Conservation (phyloP, 2,797 vertebrate genomes). For the Enteromius paludinosus region DNA sequence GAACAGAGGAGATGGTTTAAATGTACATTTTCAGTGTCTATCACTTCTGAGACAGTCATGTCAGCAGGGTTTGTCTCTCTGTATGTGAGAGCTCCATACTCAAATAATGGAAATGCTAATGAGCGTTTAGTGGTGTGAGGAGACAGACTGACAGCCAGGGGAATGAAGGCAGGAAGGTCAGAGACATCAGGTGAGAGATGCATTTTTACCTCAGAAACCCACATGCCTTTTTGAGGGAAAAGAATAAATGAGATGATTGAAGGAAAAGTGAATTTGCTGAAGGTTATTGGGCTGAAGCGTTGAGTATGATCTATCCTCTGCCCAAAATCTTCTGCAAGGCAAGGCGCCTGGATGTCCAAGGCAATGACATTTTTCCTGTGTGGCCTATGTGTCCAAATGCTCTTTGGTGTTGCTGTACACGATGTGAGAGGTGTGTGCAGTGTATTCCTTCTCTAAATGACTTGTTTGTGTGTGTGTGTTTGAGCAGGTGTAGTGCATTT, state of each 20-base stretch:
- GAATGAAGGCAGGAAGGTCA: constrained; percentile 48
- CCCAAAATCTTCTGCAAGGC: background rate
- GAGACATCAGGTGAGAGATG: constrained; percentile 23
- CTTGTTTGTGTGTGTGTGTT: background rate
- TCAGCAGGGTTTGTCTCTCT: background rate
- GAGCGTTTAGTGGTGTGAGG: constrained; percentile 42
- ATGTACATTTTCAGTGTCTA: background rate
- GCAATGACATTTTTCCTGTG: background rate
- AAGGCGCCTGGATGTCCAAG: background rate
- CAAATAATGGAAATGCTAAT: constrained; percentile 41
- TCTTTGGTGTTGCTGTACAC: background rate
- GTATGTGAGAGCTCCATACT: background rate
- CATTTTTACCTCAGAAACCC: constrained; percentile 22
- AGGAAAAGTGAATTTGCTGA: constrained; percentile 19
- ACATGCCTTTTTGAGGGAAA: background rate
- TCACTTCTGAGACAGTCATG: background rate
- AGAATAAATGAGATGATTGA: constrained; percentile 27
- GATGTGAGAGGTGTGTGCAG: background rate
- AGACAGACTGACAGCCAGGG: constrained; percentile 39
- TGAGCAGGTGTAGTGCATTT: background rate
- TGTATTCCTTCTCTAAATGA: background rate
- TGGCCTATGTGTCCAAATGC: background rate
- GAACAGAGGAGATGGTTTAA: background rate
- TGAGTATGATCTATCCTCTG: constrained; percentile 7
- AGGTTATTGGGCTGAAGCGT: constrained; percentile 14